phyloP scores from a whole-genome alignment of 2,113 vertebrate genomes.

The Campylomormyrus numenius region DNA sequence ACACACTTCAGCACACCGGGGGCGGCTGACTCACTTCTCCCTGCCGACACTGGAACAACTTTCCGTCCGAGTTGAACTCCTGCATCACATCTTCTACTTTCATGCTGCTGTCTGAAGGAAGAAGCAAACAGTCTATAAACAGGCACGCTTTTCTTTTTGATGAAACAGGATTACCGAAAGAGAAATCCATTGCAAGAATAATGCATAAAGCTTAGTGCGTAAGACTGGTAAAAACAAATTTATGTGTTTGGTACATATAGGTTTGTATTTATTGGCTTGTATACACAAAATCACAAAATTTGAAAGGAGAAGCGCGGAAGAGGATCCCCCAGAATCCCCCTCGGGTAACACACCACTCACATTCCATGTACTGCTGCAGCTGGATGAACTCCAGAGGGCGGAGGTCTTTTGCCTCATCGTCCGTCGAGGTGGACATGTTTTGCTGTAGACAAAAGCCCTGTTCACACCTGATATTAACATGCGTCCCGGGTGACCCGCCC shows the following conservation, averaged over 20 bases:
- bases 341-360: slow-evolving; percentile 60
- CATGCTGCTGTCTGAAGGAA: slow-evolving; percentile 69
- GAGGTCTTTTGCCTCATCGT: slow-evolving; percentile 68
- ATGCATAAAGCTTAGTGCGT: background rate
- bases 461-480: too few relatives aligned
- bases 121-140: background rate
- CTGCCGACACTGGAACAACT: slow-evolving; percentile 62
- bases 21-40: slow-evolving; percentile 70
- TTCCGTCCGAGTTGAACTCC: slow-evolving; percentile 69
- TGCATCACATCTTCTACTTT: slow-evolving; percentile 83
- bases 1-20: background rate
- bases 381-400: slow-evolving; percentile 83
- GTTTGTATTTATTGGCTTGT: background rate
- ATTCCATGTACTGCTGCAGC: slow-evolving; percentile 87
- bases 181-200: background rate
- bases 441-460: slow-evolving; percentile 29
- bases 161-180: background rate
- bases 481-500: too few relatives aligned
- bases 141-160: background rate
- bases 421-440: slow-evolving; percentile 57
- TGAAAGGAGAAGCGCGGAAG: background rate
- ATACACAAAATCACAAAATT: background rate
- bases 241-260: background rate
- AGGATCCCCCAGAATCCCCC: background rate
- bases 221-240: background rate